A percentile compares a stretch with the other conserved stretches of the same genome.
Conservation (phyloP, 2,888 invertebrate genomes). For the Marronus borbonicus region DNA sequence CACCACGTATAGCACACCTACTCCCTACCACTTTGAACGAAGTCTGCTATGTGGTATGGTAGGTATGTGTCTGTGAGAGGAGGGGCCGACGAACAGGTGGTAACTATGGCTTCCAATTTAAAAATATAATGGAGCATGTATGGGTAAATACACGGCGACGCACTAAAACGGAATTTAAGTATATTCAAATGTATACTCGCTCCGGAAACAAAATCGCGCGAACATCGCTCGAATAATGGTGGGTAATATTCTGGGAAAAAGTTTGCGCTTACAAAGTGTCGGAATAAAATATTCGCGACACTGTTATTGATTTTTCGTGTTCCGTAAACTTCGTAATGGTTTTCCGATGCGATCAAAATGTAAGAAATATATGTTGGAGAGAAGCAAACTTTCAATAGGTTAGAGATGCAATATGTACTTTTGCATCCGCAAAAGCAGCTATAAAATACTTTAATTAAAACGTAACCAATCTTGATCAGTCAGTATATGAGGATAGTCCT, state of each 20-base stretch:
- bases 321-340: no score
- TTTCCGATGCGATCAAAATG: no score
- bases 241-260: conserved; percentile 5
- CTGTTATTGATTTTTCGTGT: no score
- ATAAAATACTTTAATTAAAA: no score
- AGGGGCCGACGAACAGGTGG: conserved; percentile 56
- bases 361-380: not conserved
- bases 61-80: conserved; percentile 16
- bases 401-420: no score
- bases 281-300: no score
- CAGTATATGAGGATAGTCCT: no score
- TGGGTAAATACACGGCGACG: conserved; percentile 15
- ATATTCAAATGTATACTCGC: not conserved
- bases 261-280: conserved; percentile 8
- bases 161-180: not conserved
- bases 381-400: no score
- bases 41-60: no score
- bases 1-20: not conserved
- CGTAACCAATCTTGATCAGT: no score
- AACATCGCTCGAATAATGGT: not conserved
- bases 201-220: conserved; percentile 1
- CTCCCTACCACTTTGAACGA: not conserved
- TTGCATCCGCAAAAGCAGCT: no score
- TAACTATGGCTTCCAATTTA: conserved; percentile 55
- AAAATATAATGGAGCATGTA: conserved; percentile 54